Base-by-base conservation (phyloP, 1,140 invertebrate genomes). In the Tetragnatha versicolor region DNA sequence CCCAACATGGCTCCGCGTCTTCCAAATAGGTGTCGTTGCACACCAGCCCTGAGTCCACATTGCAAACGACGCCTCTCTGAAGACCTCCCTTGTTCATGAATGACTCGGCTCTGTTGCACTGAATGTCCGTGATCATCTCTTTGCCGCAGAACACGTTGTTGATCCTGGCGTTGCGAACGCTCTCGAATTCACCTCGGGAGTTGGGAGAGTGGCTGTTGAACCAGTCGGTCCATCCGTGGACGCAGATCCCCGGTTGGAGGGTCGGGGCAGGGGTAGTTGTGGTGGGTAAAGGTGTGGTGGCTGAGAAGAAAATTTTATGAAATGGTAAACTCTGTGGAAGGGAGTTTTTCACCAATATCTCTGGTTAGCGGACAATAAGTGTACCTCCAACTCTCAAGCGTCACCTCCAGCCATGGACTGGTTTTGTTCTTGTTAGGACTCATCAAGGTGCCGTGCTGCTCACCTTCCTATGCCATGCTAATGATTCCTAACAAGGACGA, bases 161-260 rank as follows among this genome's bases (percentile, higher is more conserved):
- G 9, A 29, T 20, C 14, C 79, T 72, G 0, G 80, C 22, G 12
- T 35, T 70, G 14, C 75, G 58, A 12, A 81, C 27, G 4, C 20
- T 76, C 20, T 81, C 81, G 22, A 25, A 65, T 20, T 81, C 81
- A 2, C 81, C 81, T 33, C 47, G 39, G 33, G 39, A n/a, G 22
- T 82, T 80, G 10, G 84, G 84, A n/a, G 45, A 68, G 70, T 85
- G 79, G 12, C 79, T 80, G 80, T 83, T 83, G 76, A 84, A 83
- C 85, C 85, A 85, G 0, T 66, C 65, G 22, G 85, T 85, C 83
- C 83, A 85, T 2, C 84, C 84, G 79, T 82, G 84, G 2, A 79
- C 53, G 61, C 81, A 81, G 0, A 14, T 12, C 20, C 49, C 58
- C 2, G 65, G 77, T 20, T 33, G 17, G 3, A 72, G 17, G 1